These are phyloP conservation scores for Drosophila asahinai DNA, from an alignment of 1,140 invertebrate species.

Conservation along the genomic window DNA sequence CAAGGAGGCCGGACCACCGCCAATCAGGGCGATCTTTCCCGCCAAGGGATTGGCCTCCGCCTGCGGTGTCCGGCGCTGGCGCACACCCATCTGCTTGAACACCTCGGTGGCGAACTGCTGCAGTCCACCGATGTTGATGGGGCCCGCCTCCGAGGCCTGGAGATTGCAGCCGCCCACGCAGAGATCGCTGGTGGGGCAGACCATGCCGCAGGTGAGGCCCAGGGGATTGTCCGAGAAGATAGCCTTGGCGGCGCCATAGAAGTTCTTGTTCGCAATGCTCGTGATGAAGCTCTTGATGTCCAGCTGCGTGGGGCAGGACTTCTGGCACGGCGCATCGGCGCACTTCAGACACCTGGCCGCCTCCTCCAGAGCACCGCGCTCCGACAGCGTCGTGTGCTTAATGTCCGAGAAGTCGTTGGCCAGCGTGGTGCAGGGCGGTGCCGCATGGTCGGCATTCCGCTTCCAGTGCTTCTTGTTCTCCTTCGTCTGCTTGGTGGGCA, in stretches of 20 bases:
- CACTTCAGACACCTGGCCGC: slow-evolving; percentile 97
- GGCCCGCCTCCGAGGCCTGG: slow-evolving; percentile 96
- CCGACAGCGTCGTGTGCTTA: slow-evolving; percentile 98
- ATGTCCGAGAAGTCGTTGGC: slow-evolving; percentile 98
- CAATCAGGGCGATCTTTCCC: slow-evolving; percentile 95
- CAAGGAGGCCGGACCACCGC: slow-evolving; percentile 98
- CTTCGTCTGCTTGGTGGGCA: slow-evolving; percentile 94
- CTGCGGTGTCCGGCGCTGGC: slow-evolving; percentile 92
- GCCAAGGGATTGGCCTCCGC: slow-evolving; percentile 87
- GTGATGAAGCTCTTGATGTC: slow-evolving; percentile 99
- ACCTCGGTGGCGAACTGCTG: slow-evolving; percentile 99
- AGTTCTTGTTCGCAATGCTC: slow-evolving; percentile 98
- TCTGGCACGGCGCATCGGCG: slow-evolving; percentile 99
- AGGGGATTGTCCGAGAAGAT: slow-evolving; percentile 99
- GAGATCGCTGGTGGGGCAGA: slow-evolving; percentile 98
- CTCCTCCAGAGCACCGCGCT: slow-evolving; percentile 96
- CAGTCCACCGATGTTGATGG: slow-evolving; percentile 99
- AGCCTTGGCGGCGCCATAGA: slow-evolving; percentile 98
- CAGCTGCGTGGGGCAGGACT: slow-evolving; percentile 98
- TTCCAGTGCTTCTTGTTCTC: slow-evolving; percentile 97
- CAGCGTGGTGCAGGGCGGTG: slow-evolving; percentile 90
- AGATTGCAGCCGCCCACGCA: slow-evolving; percentile 99
- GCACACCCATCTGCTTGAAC: slow-evolving; percentile 97
- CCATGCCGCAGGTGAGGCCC: slow-evolving; percentile 99
- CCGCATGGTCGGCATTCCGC: slow-evolving; percentile 92